Evolutionary conservation across 2,113 vertebrate genomes (phyloP).

Genomic region (Daubentonia madagascariensis): DNA sequence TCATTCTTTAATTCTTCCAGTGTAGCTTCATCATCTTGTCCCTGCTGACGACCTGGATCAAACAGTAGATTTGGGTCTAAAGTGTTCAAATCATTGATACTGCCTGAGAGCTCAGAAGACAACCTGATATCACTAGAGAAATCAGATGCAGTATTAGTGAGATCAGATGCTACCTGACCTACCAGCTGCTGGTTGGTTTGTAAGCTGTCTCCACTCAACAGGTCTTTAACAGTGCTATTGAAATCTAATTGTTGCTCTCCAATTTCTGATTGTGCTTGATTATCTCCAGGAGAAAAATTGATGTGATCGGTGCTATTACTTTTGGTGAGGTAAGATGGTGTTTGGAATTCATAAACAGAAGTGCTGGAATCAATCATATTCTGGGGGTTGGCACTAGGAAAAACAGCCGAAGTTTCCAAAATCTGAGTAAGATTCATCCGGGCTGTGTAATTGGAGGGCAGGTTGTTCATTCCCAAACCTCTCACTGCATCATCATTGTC

Average conservation of each 20-base stretch:
- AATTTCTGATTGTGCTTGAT: conserved; percentile 92
- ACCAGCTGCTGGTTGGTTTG: conserved; percentile 88
- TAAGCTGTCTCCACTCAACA: conserved; percentile 89
- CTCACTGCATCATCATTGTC: conserved; percentile 91
- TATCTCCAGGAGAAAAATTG: conserved; percentile 88
- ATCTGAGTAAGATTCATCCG: conserved; percentile 99
- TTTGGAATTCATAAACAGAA: conserved; percentile 91
- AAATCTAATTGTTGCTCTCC: conserved; percentile 93
- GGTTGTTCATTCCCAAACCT: conserved; percentile 93
- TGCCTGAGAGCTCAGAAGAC: conserved; percentile 95
- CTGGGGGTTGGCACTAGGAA: conserved; percentile 89
- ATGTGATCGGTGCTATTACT: conserved; percentile 90
- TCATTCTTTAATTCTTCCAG: conserved; percentile 96
- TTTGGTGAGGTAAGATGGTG: conserved; percentile 94
- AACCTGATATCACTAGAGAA: conserved; percentile 94
- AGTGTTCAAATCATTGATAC: conserved; percentile 96
- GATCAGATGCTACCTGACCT: conserved; percentile 90
- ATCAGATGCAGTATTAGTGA: conserved; percentile 85
- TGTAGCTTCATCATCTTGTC: conserved; percentile 93
- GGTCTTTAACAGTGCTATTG: conserved; percentile 91
- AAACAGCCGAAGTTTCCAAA: conserved; percentile 90
- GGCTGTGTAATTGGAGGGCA: conserved; percentile 96
- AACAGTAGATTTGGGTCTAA: conserved; percentile 97
- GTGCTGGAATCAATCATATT: conserved; percentile 89
- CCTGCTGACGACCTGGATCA: conserved; percentile 95